Evolutionary conservation across 1,140 invertebrate genomes (phyloP).

Genomic region (Caerostris darwini): DNA sequence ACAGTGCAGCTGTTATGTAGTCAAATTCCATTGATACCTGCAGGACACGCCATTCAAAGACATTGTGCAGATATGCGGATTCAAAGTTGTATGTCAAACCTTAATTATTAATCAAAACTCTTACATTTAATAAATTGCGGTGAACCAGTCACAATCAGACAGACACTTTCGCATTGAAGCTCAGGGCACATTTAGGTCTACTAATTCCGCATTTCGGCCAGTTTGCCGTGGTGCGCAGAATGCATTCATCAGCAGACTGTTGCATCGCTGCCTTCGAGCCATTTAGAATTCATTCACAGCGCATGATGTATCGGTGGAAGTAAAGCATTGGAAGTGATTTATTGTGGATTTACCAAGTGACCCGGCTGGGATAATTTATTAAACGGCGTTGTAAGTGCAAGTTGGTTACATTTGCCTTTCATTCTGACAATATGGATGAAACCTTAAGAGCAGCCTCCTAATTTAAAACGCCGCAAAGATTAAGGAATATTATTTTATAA

Average conservation of each 20-base stretch:
- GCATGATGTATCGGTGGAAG: not conserved
- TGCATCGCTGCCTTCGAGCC: not conserved
- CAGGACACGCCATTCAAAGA: too few species aligned
- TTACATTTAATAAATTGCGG: too few species aligned
- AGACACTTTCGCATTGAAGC: too few species aligned
- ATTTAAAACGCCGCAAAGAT: not conserved
- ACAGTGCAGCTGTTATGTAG: too few species aligned
- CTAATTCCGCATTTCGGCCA: not conserved
- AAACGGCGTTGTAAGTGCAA: constrained; percentile 1
- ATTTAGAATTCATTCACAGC: constrained; percentile 13
- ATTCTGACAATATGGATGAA: not conserved
- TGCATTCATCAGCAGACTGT: not conserved
- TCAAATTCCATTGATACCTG: too few species aligned
- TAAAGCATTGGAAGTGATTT: constrained; percentile 22
- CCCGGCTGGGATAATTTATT: not conserved
- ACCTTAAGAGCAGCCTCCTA: not conserved
- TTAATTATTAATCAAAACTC: too few species aligned
- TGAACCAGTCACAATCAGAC: too few species aligned
- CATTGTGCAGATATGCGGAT: too few species aligned
- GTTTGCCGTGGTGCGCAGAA: not conserved
- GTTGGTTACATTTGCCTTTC: not conserved
- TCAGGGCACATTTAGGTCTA: not conserved
- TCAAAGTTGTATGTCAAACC: too few species aligned
- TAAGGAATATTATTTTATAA: not conserved
- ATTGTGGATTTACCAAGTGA: not conserved